Evolutionary conservation across 2,888 invertebrate species (phyloP), one percentile per base, ranked within the genome.

Genomic region (Hipparchia sbordonii): DNA sequence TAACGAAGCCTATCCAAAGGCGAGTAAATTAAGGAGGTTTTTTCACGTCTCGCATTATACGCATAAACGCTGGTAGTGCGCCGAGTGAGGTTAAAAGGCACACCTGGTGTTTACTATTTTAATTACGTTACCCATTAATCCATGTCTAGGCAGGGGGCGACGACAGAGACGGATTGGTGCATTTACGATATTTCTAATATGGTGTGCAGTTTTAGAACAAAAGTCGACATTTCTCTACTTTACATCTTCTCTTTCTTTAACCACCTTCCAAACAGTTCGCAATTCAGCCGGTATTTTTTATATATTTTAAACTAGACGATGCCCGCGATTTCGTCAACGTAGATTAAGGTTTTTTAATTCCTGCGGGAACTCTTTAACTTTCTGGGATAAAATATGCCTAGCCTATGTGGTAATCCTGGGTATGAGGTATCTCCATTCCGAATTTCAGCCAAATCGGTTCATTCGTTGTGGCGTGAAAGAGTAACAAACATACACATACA

Each of bases 91-190:
- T 78, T 75, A 81, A 83, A 81, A 82, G 82, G 82, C 82, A 82
- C 89, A 89, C 89, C 90, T 89, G 89, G 82, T 84, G 85, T 84
- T 87, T 86, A 89, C 89, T 88, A 89, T 85, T 91, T 88, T 91
- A 91, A 91, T 90, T 91, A 89, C 86, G 85, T 83, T 81, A 80
- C 79, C 82, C 85, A 91, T 91, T 91, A 88, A 90, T 90, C 85
- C 84, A 82, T 84, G 86, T 86, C 85, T 80, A 82, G 80, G 80
- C 86, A 86, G 85, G 88, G 86, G 88, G 79, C 82, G 82, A 77
- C 80, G 90, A 89, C 88, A 86, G 83, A 87, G 90, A 91, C 86
- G 85, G 82, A 90, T 90, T 83, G 86, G 83, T 78, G 81, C 81
- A 82, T 85, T 57, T 57, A 13, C 12, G 10, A 12, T 5, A 12